Base-by-base conservation (phyloP, 2,888 invertebrate genomes). In the Odontocerum albicorne region DNA sequence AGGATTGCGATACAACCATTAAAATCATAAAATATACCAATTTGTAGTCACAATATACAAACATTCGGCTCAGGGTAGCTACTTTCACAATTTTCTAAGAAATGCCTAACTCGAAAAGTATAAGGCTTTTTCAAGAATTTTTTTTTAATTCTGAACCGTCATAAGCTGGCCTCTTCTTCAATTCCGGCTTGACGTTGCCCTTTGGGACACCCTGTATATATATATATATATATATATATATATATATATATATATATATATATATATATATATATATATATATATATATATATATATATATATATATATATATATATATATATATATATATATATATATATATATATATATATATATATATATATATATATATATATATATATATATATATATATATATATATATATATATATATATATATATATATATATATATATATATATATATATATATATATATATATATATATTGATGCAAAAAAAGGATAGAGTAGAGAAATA, bases 191-290 rank as follows among this genome's bases (percentile, higher is more conserved):
- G n/a, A n/a, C n/a, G n/a, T n/a, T n/a, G n/a, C n/a, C n/a, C n/a
- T n/a, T n/a, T n/a, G n/a, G n/a, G n/a, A n/a, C n/a, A n/a, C n/a
- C n/a, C n/a, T n/a, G n/a, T n/a, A 22, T 16, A 22, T 27, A 44
- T 44, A 21, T 44, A 44, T 44, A 4, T 27, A 44, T 44, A 21
- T 43, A 43, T 21, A 27, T 44, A 44, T 44, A 4, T 44, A 44
- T 21, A 44, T 44, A 44, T 21, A 44, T 44, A 44, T 21, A 44
- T 44, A 44, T 21, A 21, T 44, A 44, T 27, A 27, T 44, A 44
- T 44, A 44, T 21, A 44, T 21, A 43, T 43, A 43, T 21, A 43
- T 21, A 43, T 43, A 21, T 43, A 21, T 43, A 10, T 19, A 8
- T 43, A 43, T 21, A 40, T 16, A 16, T 40, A 40, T 15, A 27